These are phyloP conservation scores for Luidia sarsii DNA, from an alignment of 53 echinoderm and acorn worm species.

Conservation along the genomic window DNA sequence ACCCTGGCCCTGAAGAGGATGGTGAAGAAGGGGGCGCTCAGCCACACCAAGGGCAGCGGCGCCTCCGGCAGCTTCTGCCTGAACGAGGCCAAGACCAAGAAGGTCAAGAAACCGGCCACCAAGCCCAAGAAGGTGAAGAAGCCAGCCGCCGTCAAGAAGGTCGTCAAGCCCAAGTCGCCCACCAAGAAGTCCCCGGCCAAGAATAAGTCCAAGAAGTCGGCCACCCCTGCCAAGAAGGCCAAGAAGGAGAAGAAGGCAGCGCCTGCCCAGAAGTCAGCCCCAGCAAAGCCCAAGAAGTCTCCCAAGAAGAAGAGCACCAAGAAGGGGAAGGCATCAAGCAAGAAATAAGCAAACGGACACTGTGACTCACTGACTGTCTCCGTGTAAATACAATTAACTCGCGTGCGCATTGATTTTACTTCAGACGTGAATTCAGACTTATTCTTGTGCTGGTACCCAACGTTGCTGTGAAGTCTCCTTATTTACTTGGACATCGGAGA, in stretches of 20 bases:
- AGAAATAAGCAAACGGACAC: conserved; percentile 29
- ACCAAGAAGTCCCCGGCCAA: conserved; percentile 52
- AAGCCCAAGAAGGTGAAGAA: conserved; percentile 67
- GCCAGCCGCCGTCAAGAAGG: conserved; percentile 66
- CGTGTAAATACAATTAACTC: too few relatives aligned
- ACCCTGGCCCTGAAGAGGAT: conserved; percentile 82
- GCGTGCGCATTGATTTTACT: too few relatives aligned
- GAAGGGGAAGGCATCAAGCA: conserved; percentile 8
- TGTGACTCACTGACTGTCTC: too few relatives aligned
- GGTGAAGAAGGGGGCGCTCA: conserved; percentile 55
- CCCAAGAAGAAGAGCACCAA: conserved; percentile 30
- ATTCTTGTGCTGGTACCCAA: too few relatives aligned
- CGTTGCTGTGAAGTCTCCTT: too few relatives aligned
- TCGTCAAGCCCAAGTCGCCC: conserved; percentile 51
- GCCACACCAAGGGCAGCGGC: conserved; percentile 84
- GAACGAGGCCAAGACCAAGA: conserved; percentile 53
- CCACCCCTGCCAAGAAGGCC: conserved; percentile 52
- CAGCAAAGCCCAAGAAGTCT: conserved; percentile 32
- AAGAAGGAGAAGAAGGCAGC: conserved; percentile 46
- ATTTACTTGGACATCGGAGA: too few relatives aligned
- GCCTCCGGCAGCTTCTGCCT: conserved; percentile 83
- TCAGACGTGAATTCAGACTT: too few relatives aligned
- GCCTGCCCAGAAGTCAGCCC: conserved; percentile 12
- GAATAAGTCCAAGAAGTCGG: conserved; percentile 18
- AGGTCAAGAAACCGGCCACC: conserved; percentile 42